phyloP scores from a whole-genome alignment of 2,797 vertebrate species.

The Nannoperca obscura region DNA sequence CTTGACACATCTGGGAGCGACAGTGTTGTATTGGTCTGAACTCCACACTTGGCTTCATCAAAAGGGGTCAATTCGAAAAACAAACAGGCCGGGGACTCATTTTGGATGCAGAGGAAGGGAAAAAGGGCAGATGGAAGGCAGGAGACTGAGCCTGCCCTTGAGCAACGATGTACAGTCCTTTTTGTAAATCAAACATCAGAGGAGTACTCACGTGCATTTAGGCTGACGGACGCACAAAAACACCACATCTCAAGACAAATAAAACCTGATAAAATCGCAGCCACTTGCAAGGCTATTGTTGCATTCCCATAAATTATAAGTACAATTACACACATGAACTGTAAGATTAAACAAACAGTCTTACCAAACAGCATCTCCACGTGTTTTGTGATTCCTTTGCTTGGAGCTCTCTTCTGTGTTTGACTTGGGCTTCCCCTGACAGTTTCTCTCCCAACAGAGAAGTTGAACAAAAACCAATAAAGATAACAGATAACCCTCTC shows the following conservation, averaged over 20 bases:
- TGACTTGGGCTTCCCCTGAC: conserved; percentile 44
- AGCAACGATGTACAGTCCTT: conserved; percentile 63
- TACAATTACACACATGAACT: not conserved
- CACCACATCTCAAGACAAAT: not conserved
- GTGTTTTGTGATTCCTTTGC: conserved; percentile 57
- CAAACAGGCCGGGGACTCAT: conserved; percentile 69
- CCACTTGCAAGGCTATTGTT: not conserved
- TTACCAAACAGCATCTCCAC: conserved; percentile 82
- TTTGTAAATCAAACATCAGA: conserved; percentile 45
- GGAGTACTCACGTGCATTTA: conserved; percentile 34
- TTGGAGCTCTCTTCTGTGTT: conserved; percentile 45
- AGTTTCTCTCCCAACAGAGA: conserved; percentile 66
- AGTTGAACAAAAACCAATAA: conserved; percentile 60
- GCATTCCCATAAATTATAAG: conserved; percentile 7
- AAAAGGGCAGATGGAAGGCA: conserved; percentile 70
- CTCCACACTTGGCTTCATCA: conserved; percentile 67
- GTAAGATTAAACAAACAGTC: conserved; percentile 47
- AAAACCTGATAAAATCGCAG: conserved; percentile 12
- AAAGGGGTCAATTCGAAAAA: conserved; percentile 77
- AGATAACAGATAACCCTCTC: conserved; percentile 33
- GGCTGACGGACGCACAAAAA: conserved; percentile 26
- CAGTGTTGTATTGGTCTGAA: conserved; percentile 46
- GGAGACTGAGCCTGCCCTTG: conserved; percentile 69
- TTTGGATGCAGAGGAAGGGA: conserved; percentile 56
- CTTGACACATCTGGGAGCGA: conserved; percentile 74